Conservation (phyloP, 2,113 vertebrate genomes). For the Melospiza melodia region DNA sequence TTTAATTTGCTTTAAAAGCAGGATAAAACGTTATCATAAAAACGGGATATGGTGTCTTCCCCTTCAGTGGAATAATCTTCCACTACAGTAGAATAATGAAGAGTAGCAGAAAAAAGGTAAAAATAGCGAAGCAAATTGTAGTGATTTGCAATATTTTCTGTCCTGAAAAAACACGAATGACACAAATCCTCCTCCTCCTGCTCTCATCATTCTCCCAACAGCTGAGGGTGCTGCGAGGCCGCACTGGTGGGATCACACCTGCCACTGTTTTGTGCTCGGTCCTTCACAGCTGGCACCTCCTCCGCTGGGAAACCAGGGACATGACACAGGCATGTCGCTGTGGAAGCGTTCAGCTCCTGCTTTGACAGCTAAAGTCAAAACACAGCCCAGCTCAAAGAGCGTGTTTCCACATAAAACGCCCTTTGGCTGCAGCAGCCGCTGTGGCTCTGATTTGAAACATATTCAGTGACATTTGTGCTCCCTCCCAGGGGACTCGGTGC, state of each 20-base stretch:
- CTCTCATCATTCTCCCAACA: neutral
- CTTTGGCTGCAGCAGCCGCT: neutral
- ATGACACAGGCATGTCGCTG: neutral
- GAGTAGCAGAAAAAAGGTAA: neutral
- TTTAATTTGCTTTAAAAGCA: neutral
- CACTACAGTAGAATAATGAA: neutral
- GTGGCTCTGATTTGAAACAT: neutral
- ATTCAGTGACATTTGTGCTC: neutral
- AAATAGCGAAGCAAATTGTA: neutral
- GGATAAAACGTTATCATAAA: neutral
- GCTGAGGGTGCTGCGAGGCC: neutral
- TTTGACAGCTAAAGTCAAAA: neutral
- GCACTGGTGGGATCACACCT: neutral
- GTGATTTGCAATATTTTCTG: neutral
- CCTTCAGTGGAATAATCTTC: neutral
- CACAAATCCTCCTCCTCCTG: neutral
- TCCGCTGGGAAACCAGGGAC: neutral
- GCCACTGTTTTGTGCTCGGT: accelerated
- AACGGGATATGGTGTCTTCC: neutral
- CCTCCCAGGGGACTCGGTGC: neutral
- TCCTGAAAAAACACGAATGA: neutral
- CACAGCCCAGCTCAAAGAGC: neutral
- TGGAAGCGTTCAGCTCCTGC: neutral
- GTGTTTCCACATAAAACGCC: neutral
- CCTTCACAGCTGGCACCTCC: neutral